Evolutionary conservation across 1,140 invertebrate species (phyloP).

Genomic region (Drosophila virilis): DNA sequence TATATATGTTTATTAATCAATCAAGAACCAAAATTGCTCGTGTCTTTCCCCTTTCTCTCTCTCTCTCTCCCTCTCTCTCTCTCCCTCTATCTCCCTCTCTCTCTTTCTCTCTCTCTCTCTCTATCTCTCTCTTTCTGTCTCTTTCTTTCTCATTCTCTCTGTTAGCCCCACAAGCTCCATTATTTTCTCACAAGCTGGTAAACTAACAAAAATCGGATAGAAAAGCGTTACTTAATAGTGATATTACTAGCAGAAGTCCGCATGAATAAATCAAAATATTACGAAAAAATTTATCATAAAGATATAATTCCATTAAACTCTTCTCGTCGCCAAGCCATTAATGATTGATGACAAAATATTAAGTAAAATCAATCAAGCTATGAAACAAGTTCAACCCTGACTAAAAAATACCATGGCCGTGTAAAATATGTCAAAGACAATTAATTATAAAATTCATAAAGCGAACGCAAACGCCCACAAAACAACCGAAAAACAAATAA

Average conservation of each 20-base stretch:
- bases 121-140: too few species aligned
- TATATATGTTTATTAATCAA: not conserved
- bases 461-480: constrained; percentile 54
- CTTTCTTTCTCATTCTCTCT: too few species aligned
- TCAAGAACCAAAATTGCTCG: too few species aligned
- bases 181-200: too few species aligned
- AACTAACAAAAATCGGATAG: too few species aligned
- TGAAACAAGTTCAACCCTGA: constrained; percentile 27
- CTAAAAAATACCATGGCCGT: constrained; percentile 19
- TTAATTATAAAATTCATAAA: constrained; percentile 77
- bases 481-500: constrained; percentile 37
- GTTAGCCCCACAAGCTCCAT: too few species aligned
- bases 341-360: constrained; percentile 63
- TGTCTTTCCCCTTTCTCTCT: too few species aligned
- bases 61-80: too few species aligned
- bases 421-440: constrained; percentile 70
- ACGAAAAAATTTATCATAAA: constrained; percentile 4
- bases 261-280: not conserved
- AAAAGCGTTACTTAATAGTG: too few species aligned
- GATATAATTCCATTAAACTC: not conserved
- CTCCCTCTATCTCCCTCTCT: too few species aligned
- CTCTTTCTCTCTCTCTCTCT: too few species aligned
- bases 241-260: too few species aligned
- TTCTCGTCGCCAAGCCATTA: not conserved
- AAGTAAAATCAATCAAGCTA: constrained; percentile 67